A percentile compares a stretch with the other conserved stretches of the same genome.
These are phyloP conservation scores for Pseudochirops cupreus DNA, from an alignment of 2,797 vertebrate genomes.

Conservation along the genomic window DNA sequence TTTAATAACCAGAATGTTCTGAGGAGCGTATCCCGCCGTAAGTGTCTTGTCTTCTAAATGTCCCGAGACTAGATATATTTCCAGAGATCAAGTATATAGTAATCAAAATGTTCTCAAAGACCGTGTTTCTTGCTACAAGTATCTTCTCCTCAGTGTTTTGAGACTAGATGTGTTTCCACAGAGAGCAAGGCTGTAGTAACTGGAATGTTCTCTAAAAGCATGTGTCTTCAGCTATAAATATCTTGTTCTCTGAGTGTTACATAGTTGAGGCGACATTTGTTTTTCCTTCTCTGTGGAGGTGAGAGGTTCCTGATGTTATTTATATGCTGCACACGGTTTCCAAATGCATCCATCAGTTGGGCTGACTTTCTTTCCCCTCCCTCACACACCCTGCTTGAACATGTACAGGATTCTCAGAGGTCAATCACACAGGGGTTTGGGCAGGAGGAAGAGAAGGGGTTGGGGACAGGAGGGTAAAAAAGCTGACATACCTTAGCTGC, in stretches of 20 bases:
- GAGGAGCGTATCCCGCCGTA: not conserved
- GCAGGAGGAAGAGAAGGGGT: not conserved
- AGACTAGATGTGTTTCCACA: not conserved
- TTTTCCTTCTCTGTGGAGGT: not conserved
- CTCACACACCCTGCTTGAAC: not conserved
- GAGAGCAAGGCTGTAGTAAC: too few relatives aligned
- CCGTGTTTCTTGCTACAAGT: not conserved
- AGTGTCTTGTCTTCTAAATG: not conserved
- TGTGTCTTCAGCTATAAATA: too few relatives aligned
- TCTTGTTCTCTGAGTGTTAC: not conserved
- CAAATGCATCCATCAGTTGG: not conserved
- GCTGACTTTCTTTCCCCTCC: not conserved
- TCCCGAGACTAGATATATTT: not conserved
- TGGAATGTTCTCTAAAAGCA: too few relatives aligned
- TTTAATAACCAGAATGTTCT: not conserved
- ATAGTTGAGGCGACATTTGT: not conserved
- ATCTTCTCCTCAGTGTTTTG: not conserved
- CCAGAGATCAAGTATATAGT: too few relatives aligned
- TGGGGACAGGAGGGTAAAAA: not conserved
- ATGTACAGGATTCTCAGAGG: not conserved
- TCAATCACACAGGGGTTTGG: not conserved
- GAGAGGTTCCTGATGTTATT: not conserved
- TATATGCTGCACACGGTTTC: not conserved
- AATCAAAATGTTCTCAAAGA: too few relatives aligned
- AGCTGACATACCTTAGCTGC: not conserved